A percentile compares a stretch with the other conserved stretches of the same genome.
Conservation (phyloP, 1,140 invertebrate genomes). For the Micrasema minimum region DNA sequence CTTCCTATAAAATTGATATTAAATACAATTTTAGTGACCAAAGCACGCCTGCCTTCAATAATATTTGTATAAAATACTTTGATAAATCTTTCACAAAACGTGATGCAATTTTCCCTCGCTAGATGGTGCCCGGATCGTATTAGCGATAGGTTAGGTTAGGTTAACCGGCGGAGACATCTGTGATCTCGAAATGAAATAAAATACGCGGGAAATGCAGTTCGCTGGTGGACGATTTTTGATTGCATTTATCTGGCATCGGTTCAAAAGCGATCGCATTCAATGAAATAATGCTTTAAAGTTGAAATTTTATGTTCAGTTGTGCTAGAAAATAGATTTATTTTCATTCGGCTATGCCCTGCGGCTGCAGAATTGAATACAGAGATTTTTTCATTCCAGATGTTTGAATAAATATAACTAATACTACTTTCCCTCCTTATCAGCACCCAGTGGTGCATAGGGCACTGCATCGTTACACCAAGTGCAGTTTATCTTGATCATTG, state of each 20-base stretch:
- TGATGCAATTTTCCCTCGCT: conserved; percentile 31
- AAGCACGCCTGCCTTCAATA: too few relatives aligned
- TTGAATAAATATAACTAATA: too few relatives aligned
- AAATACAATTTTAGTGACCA: too few relatives aligned
- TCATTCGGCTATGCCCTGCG: background rate
- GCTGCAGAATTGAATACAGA: background rate
- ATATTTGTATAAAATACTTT: conserved; percentile 22
- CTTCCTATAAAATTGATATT: too few relatives aligned
- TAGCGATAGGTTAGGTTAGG: conserved; percentile 24
- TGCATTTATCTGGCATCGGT: conserved; percentile 33
- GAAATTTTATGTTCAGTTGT: conserved; percentile 30
- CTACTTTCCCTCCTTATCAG: too few relatives aligned
- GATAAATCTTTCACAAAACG: conserved; percentile 7
- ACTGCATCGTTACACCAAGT: too few relatives aligned
- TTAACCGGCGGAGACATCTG: conserved; percentile 31
- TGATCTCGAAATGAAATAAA: conserved; percentile 27
- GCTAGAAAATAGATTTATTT: conserved; percentile 10
- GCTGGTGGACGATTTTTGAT: conserved; percentile 32
- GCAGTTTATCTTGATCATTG: too few relatives aligned
- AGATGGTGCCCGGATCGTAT: conserved; percentile 29
- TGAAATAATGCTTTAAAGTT: conserved; percentile 28
- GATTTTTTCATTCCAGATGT: too few relatives aligned
- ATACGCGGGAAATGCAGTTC: conserved; percentile 14
- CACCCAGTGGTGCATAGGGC: too few relatives aligned
- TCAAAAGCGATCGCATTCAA: conserved; percentile 32